Evolutionary conservation across 2,113 vertebrate species (phyloP), one percentile per base, ranked within the genome.

Genomic region (Callopanchax toddi): DNA sequence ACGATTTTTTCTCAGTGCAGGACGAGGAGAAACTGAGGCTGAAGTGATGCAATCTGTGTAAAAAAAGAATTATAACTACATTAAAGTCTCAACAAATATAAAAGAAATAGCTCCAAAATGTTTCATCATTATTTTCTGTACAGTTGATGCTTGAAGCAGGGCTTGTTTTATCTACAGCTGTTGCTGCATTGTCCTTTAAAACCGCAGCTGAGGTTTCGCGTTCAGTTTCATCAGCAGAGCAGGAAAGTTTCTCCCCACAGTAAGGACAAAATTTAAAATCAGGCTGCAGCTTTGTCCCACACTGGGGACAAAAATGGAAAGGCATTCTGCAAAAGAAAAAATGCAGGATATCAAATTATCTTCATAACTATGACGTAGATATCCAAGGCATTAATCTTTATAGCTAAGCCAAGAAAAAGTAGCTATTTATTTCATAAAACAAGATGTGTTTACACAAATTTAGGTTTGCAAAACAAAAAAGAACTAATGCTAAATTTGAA

Each of bases 251-350:
- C 23, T 83, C 82, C 3, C 96, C 95, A 11, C 95, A 97, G 0
- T 87, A 86, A 0, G 96, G 95, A 75, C 96, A 98, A 69, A 96
- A 97, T 22, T 78, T 93, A 77, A 95, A 98, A 0, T 50, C 23
- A 3, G 87, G 72, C 76, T 94, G 71, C 29, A 95, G 65, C 74
- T 86, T 89, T 44, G 85, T 58, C 64, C 95, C 94, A 86, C 96
- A 98, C 0, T 91, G 84, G 11, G 96, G 92, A 72, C 96, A 98
- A 89, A 93, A 97, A 51, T 83, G 82, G 55, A 92, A 79, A 43
- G 82, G 64, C 93, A 92, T 93, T 55, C 89, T 91, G 79, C 32
- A 84, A 68, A 26, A 76, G 15, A 13, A 43, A 36, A 67, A 1
- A 71, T 42, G 71, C 6, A 15, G n/a, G 4, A 29, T 34, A 12